phyloP scores from a whole-genome alignment of 2,113 vertebrate genomes.

The Oryzias celebensis region DNA sequence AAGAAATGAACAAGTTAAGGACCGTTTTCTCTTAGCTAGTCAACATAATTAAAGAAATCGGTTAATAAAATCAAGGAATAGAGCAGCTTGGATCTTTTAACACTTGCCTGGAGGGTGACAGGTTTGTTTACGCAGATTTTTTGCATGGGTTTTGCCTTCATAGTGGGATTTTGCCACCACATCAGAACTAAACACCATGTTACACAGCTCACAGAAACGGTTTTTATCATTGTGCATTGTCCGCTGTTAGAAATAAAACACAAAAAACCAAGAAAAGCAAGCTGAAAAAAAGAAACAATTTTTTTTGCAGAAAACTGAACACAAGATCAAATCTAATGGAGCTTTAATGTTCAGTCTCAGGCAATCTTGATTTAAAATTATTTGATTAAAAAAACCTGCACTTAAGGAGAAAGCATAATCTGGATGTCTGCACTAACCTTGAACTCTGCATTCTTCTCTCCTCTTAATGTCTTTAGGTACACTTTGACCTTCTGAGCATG shows the following conservation, averaged over 20 bases:
- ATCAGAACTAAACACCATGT: conserved; percentile 80
- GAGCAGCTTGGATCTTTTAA: neutral
- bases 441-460: conserved; percentile 53
- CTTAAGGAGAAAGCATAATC: neutral
- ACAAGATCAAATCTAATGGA: neutral
- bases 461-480: conserved; percentile 72
- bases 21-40: neutral
- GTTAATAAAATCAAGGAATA: neutral
- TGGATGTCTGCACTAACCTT: conserved; percentile 56
- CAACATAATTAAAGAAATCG: neutral
- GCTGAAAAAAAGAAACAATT: neutral
- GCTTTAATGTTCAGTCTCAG: too few species aligned
- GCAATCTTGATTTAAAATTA: neutral
- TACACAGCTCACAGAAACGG: conserved; percentile 81
- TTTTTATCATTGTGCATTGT: conserved; percentile 65
- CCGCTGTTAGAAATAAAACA: conserved; percentile 54
- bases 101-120: conserved; percentile 48
- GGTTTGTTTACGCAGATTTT: conserved; percentile 74
- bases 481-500: conserved; percentile 80
- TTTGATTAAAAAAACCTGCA: neutral
- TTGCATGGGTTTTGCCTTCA: conserved; percentile 80
- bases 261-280: neutral
- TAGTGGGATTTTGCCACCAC: conserved; percentile 79
- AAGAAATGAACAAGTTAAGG: conserved; percentile 1
- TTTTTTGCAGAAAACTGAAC: neutral